Percentiles rank a stretch among this genome's conserved stretches.
Conservation (phyloP, 2,113 vertebrate genomes). For the human region DNA sequence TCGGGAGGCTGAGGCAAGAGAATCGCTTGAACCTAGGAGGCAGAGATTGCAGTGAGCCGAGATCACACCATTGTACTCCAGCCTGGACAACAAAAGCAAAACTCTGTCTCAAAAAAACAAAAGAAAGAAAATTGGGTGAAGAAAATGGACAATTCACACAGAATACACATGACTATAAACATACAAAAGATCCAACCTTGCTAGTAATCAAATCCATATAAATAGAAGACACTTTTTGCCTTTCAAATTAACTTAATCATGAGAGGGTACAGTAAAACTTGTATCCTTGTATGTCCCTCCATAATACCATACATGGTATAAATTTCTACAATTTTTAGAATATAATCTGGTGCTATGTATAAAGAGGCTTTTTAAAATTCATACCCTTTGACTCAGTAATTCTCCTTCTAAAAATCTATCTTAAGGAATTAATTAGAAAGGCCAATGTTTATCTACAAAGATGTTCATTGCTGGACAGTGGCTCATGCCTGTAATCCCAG, state of each 20-base stretch:
- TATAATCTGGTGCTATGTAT: not conserved
- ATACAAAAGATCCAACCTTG: not conserved
- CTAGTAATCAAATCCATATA: not conserved
- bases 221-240: not conserved
- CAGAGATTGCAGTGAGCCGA: no score
- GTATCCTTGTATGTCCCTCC: not conserved
- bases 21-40: no score
- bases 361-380: not conserved
- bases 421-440: conserved; percentile 4
- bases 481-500: no score
- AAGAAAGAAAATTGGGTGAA: not conserved
- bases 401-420: conserved; percentile 10
- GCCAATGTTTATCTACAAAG: conserved; percentile 2
- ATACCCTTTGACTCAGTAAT: not conserved
- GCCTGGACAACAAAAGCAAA: no score
- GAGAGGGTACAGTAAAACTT: not conserved
- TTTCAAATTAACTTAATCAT: conserved; percentile 1
- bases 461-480: not conserved
- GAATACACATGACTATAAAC: not conserved
- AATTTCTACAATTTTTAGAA: not conserved
- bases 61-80: no score
- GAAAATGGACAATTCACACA: not conserved
- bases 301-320: not conserved
- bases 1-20: no score
- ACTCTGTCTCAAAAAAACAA: no score